Conservation (phyloP, 2,888 invertebrate genomes). For the Ectemnius cavifrons region DNA sequence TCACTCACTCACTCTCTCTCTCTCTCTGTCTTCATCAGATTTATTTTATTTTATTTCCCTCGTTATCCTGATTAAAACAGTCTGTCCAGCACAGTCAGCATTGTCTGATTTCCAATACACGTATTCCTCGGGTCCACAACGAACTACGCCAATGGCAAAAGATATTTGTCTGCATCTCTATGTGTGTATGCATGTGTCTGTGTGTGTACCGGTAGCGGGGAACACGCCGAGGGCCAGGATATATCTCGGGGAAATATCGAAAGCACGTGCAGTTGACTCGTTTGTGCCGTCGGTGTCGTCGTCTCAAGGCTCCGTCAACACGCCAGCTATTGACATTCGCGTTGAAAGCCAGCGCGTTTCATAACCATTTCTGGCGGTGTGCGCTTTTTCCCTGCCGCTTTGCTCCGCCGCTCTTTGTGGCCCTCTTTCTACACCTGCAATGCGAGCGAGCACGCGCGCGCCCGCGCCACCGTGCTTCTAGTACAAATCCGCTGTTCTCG, state of each 20-base stretch:
- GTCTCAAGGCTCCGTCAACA: constrained; percentile 21
- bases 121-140: neutral
- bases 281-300: constrained; percentile 16
- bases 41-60: neutral
- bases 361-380: neutral
- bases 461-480: no score
- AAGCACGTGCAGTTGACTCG: constrained; percentile 24
- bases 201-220: no score
- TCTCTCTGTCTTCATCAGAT: neutral
- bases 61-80: constrained; percentile 6
- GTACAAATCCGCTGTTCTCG: no score
- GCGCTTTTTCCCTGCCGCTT: neutral
- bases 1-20: neutral
- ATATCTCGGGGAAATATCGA: constrained; percentile 19
- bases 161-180: no score
- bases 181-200: no score
- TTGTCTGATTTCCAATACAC: constrained; percentile 5
- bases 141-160: neutral
- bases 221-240: neutral
- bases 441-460: no score
- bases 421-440: neutral
- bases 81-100: neutral
- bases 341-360: neutral
- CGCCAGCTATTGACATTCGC: constrained; percentile 20
- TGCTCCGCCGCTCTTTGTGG: neutral